Evolutionary conservation across 1,140 invertebrate genomes (phyloP), one percentile per base, ranked within the genome.

Genomic region (Colletes latitarsis): DNA sequence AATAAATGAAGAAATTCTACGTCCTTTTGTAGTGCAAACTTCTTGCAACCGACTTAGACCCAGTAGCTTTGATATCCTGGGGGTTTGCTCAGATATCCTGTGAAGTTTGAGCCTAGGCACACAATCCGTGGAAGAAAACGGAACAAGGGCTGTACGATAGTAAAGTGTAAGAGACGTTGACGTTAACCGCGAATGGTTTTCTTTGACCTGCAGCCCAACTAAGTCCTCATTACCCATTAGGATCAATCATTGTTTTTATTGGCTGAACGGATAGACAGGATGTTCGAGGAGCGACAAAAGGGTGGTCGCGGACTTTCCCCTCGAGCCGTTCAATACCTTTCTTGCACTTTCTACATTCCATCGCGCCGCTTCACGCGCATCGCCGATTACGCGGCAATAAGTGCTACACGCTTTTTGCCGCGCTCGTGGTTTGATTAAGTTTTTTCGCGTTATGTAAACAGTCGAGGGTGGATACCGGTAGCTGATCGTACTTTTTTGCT

Each of bases 131-230:
- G 30, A 77, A 57, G 70, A 57, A 80, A 75, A 30, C 30, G 19
- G 30, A 80, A 67, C 72, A 71, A 66, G 53, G 52, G 58, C 70
- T 60, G 62, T 53, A 15, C 19, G 52, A 62, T 53, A 39, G 71
- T 9, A 15, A 78, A 12, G 71, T 69, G 57, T 78, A 82, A 86
- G 64, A 55, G 69, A 82, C 74, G 39, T 49, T 43, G 83, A 86
- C 84, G 75, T 86, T 86, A 85, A 86, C 82, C 83, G 84, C 55
- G 58, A 55, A 69, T 85, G 74, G 82, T 86, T 85, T 73, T 82
- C 79, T 82, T 79, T 53, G 49, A 60, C 60, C 69, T 66, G 69
- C 76, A 49, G 60, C 70, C 30, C 30, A 83, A 72, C 46, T 57
- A 53, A 66, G 81, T 63, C 67, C 78, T 82, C 69, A 84, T 73